These are phyloP conservation scores for Penaeus chinensis DNA, from an alignment of 1,140 invertebrate species.

Conservation along the genomic window DNA sequence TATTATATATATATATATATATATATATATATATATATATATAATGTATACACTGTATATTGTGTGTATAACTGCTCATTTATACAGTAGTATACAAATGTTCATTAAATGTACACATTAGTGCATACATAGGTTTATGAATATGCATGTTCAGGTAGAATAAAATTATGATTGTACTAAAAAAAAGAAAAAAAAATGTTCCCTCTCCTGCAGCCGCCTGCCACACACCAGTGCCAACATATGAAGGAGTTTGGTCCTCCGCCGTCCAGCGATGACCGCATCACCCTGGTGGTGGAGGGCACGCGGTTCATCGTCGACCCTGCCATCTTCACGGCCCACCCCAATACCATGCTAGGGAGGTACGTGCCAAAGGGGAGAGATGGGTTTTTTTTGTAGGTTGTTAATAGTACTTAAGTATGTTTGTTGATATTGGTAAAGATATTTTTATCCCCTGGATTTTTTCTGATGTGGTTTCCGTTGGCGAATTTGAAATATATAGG, in stretches of 20 bases:
- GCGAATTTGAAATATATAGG: too few relatives aligned
- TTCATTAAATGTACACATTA: too few relatives aligned
- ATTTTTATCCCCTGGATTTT: not conserved
- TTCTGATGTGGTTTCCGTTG: not conserved
- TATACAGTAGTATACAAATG: too few relatives aligned
- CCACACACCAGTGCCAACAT: slow-evolving; percentile 41
- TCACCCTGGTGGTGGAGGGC: slow-evolving; percentile 94
- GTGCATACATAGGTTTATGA: too few relatives aligned
- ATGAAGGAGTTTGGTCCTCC: slow-evolving; percentile 27
- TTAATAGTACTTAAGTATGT: not conserved
- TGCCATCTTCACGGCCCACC: slow-evolving; percentile 88
- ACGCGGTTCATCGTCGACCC: slow-evolving; percentile 93
- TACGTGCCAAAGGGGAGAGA: slow-evolving; percentile 63
- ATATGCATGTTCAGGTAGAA: too few relatives aligned
- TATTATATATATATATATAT: too few relatives aligned
- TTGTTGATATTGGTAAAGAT: not conserved
- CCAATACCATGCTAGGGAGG: slow-evolving; percentile 92
- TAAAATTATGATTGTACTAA: too few relatives aligned
- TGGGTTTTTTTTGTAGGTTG: not conserved
- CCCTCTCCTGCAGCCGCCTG: slow-evolving; percentile 3
- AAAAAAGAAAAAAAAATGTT: not conserved
- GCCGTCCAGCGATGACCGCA: slow-evolving; percentile 75
- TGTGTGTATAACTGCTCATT: too few relatives aligned
- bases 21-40: too few relatives aligned
- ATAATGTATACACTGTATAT: too few relatives aligned